Evolutionary conservation across 2,797 vertebrate species (phyloP), one percentile per base, ranked within the genome.

Genomic region (Gadopsis bispinosus): DNA sequence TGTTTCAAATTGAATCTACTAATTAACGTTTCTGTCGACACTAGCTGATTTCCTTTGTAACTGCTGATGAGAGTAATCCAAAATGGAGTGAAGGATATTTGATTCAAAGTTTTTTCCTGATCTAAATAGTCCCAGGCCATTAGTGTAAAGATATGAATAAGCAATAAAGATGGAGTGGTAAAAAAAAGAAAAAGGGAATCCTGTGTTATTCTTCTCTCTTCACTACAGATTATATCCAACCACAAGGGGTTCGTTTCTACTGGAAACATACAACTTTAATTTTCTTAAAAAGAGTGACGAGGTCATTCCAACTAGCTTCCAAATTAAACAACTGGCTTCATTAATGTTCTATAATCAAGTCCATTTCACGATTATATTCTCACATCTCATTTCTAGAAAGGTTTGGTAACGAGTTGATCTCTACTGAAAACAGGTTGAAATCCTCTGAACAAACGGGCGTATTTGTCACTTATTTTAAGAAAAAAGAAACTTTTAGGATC

Each of bases 81-180:
- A 79, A 76, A 78, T 54, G 60, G 79, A 79, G 72, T 65, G 75
- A 72, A 58, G 54, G 86, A 62, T 68, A 69, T 85, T 77, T 79
- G 77, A 84, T 79, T 66, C 60, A 66, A 74, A 79, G 41, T 37
- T 61, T 80, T 76, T 81, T 69, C 69, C 69, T 89, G 85, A 73
- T 80, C 48, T 83, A 56, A 77, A 69, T 78, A 80, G 75, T 62
- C 81, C 70, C 77, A 83, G 81, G 64, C 73, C 60, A 70, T 88
- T 76, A 51, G 75, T 91, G 87, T 89, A 87, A 87, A 86, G 77
- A 76, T 75, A 84, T 83, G 41, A 86, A 80, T 82, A 86, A 91
- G 89, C 91, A 91, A 92, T 92, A 92, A 91, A 92, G 76, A 83
- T 85, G 85, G 86, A 90, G 87, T 85, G 83, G 79, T 81, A 48